Evolutionary conservation across 2,797 vertebrate species (phyloP), one percentile per base, ranked within the genome.

Genomic region (Coreius guichenoti): DNA sequence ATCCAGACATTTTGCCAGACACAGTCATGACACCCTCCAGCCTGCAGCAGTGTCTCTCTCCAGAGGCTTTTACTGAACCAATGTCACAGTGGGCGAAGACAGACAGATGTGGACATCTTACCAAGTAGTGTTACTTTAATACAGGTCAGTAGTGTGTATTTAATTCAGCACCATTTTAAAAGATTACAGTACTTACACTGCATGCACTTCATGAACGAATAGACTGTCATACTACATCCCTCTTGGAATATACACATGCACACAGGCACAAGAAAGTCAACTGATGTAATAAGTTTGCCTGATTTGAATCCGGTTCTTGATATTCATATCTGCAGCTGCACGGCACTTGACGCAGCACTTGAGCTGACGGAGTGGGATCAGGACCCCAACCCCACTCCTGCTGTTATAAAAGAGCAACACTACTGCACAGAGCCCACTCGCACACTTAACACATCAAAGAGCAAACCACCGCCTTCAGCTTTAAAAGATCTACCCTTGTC

Each of bases 311-410:
- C 36, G 45, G 54, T 83, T 79, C 49, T 86, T 84, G 86, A 85
- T 83, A 89, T 87, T 87, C 88, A 87, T 84, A 83, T 81, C 82
- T 26, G 81, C 79, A 87, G 83, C 86, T 84, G 81, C 86, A 61
- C 36, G 16, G 72, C 80, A 90, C 86, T 86, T 90, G 87, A 86
- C 70, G 80, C 12, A 17, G 72, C 76, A 86, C 82, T 81, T 79
- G 87, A 87, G 88, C 89, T 69, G 67, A 75, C 61, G 54, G 82
- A 86, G 33, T 67, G 81, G 47, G 79, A 88, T 72, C 80, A 61
- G 68, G 85, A 83, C 65, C 81, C 84, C 47, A 26, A 77, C 33
- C 74, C 87, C n/a, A 39, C 47, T 47, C 80, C 61, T 69, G 80
- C 83, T 88, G 76, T 79, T 86, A 31, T 65, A 81, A 89, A 85